phyloP scores from a whole-genome alignment of 2,113 vertebrate species.

The Pandion haliaetus region DNA sequence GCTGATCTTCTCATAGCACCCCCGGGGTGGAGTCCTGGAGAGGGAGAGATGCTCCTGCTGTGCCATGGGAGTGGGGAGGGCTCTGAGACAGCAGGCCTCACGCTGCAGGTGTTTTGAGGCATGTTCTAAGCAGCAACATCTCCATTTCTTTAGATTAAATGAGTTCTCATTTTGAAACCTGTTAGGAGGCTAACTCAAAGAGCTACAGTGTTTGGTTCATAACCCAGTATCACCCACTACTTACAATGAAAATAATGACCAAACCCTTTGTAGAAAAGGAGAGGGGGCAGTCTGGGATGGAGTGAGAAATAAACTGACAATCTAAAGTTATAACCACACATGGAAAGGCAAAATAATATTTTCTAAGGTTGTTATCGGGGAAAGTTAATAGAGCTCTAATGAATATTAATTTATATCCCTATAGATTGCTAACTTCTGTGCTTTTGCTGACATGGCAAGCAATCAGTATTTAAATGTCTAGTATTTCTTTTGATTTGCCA shows the following conservation, averaged over 20 bases:
- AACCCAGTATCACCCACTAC: neutral
- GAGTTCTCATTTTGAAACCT: neutral
- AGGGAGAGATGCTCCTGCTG: neutral
- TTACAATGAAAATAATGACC: neutral
- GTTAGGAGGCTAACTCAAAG: neutral
- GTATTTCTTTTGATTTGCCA: slow-evolving; percentile 27
- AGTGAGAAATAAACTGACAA: neutral
- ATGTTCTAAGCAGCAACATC: neutral
- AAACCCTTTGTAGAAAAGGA: neutral
- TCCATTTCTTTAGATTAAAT: neutral
- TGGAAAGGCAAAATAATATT: neutral
- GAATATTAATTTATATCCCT: slow-evolving; percentile 24
- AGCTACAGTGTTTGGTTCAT: neutral
- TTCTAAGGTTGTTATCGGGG: neutral
- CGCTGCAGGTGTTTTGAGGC: neutral
- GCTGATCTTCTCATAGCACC: rapidly evolving
- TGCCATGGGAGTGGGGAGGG: neutral
- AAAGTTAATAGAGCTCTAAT: slow-evolving; percentile 8
- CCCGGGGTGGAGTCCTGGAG: neutral
- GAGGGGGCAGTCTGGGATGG: neutral
- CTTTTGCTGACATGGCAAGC: slow-evolving; percentile 4
- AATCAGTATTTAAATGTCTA: slow-evolving; percentile 12
- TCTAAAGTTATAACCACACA: neutral
- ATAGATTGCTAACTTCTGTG: neutral
- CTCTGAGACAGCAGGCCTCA: neutral